Evolutionary conservation across 2,797 vertebrate species (phyloP).

Genomic region (Nannoperca australis): DNA sequence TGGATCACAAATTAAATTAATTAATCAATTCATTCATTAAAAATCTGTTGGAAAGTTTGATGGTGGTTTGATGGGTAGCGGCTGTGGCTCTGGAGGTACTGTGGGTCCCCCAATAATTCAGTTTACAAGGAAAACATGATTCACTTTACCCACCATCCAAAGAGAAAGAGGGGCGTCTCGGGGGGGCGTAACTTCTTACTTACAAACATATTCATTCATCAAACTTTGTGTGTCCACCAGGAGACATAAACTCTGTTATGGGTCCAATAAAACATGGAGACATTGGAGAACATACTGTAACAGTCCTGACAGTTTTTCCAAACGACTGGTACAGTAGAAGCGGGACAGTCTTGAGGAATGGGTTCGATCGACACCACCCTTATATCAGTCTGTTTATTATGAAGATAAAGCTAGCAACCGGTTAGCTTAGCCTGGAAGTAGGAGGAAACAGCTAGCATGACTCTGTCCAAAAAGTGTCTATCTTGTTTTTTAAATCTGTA

Average conservation of each 20-base stretch:
- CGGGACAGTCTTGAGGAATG: neutral
- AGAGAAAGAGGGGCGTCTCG: neutral
- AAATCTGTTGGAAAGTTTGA: neutral
- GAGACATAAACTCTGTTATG: slow-evolving; percentile 19
- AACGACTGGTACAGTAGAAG: neutral
- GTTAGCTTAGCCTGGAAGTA: neutral
- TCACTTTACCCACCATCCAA: neutral
- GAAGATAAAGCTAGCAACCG: too few relatives aligned
- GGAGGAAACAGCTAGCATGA: too few relatives aligned
- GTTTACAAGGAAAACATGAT: neutral
- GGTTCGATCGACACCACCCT: neutral
- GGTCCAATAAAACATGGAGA: slow-evolving; percentile 5
- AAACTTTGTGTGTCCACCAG: neutral
- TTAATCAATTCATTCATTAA: neutral
- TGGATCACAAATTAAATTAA: too few relatives aligned
- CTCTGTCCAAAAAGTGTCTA: too few relatives aligned
- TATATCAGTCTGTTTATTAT: too few relatives aligned
- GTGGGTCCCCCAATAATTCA: neutral
- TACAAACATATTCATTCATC: slow-evolving; percentile 27
- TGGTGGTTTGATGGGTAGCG: neutral
- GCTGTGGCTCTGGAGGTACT: neutral
- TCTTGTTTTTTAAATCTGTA: too few relatives aligned
- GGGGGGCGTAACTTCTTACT: neutral
- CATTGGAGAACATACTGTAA: neutral
- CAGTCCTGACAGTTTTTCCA: neutral